Evolutionary conservation across 2,113 vertebrate genomes (phyloP).

Genomic region (Crotophaga sulcirostris): DNA sequence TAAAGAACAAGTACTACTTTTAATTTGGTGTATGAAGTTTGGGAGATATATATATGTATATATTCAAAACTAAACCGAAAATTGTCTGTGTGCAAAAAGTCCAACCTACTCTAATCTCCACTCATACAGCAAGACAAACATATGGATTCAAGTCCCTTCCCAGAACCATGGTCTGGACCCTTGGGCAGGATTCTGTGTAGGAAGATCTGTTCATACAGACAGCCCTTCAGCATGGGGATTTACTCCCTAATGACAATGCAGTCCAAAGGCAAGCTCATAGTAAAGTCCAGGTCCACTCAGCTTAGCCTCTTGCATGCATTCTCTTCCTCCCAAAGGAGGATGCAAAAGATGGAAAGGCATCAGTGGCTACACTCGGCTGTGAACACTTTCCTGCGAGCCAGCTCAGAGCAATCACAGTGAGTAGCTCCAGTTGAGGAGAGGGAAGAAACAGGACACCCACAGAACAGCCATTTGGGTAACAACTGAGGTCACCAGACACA

Average conservation of each 20-base stretch:
- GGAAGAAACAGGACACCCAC: neutral
- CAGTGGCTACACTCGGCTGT: neutral
- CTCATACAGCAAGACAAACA: neutral
- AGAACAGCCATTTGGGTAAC: neutral
- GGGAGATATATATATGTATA: too few relatives aligned
- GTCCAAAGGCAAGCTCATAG: neutral
- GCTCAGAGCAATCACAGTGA: neutral
- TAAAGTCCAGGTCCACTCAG: neutral
- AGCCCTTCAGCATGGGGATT: neutral
- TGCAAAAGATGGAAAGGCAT: neutral
- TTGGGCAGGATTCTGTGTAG: neutral
- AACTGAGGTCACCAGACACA: neutral
- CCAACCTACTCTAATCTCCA: neutral
- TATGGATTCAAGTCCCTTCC: neutral
- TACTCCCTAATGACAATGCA: neutral
- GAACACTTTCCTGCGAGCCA: fast-evolving
- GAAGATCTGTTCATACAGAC: neutral
- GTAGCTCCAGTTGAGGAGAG: neutral
- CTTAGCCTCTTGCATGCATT: neutral
- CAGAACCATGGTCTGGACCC: fast-evolving
- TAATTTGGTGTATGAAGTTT: neutral
- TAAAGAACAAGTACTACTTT: neutral
- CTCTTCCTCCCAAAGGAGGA: neutral
- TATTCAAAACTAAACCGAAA: neutral
- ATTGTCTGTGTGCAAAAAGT: neutral